Percentiles rank a stretch among this genome's conserved stretches.
These are phyloP conservation scores for Synanthedon tipuliformis DNA, from an alignment of 2,888 invertebrate species.

Conservation along the genomic window DNA sequence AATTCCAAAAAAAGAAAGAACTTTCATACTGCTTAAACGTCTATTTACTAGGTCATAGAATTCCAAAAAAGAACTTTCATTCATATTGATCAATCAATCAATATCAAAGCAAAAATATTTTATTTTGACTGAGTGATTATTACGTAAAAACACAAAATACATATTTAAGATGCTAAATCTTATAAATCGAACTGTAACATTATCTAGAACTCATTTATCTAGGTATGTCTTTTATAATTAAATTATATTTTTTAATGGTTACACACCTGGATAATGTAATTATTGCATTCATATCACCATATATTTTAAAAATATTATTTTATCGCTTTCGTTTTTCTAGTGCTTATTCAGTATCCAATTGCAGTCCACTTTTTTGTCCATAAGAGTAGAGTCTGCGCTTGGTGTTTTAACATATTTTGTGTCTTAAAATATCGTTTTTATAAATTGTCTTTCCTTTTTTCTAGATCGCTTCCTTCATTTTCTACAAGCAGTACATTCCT, in stretches of 20 bases:
- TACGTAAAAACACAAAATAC: background rate
- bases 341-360: too few species aligned
- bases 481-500: constrained; percentile 25
- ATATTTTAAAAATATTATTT: too few species aligned
- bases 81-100: background rate
- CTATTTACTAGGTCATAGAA: too few species aligned
- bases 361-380: too few species aligned
- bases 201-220: constrained; percentile 31
- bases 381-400: too few species aligned
- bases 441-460: constrained; percentile 4
- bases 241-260: too few species aligned
- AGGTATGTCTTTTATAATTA: constrained; percentile 20
- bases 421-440: background rate
- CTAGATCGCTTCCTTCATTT: constrained; percentile 42
- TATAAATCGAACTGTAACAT: constrained; percentile 24
- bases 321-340: too few species aligned
- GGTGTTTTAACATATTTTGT: constrained; percentile 2
- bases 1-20: too few species aligned
- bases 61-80: too few species aligned
- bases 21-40: too few species aligned
- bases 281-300: too few species aligned
- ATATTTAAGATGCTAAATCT: constrained; percentile 37
- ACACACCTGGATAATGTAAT: too few species aligned
- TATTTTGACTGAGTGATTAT: background rate
- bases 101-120: background rate